Base-by-base conservation (phyloP, 2,113 vertebrate genomes). In the Ammodytes marinus region DNA sequence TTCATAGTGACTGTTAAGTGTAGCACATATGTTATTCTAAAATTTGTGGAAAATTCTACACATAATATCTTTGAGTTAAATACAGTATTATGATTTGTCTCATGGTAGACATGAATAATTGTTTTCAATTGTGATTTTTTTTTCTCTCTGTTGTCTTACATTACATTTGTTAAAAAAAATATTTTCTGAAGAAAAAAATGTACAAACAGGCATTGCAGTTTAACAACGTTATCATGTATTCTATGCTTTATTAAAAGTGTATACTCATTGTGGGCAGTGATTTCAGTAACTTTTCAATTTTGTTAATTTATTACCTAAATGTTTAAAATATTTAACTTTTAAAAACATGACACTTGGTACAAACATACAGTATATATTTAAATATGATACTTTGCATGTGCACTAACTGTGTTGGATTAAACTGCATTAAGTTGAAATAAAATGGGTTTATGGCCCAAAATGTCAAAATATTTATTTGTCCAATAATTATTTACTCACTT, bases 331-430 rank as follows among this genome's bases (percentile, higher is more conserved):
- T 87, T 85, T 83, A 81, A 55, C 85, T 86, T 92, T 93, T 91
- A 79, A 84, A 89, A 88, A 83, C 63, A 87, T 79, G 88, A 88
- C 88, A 88, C 90, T 90, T 91, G 84, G 86, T 92, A 91, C 90
- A 91, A 88, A 86, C 84, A 83, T 88, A 89, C 78, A 87, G 82
- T 87, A 87, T 92, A 87, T 89, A 91, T 93, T 92, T 92, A 85
- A 85, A 92, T 88, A 91, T 89, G 85, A 92, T 87, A 88, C 88
- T 90, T 94, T 94, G 94, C 94, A 95, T 95, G 94, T 94, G 89
- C 91, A 93, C 89, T 91, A 86, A 89, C 85, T 94, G 89, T 95
- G 89, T 93, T 93, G 92, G 75, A 92, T 93, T 92, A 90, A 92
- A 90, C 84, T 93, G 84, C 90, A 92, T 93, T 91, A 79, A 85